Evolutionary conservation across 2,888 invertebrate species (phyloP).

Genomic region (Cantharis flavilabris): DNA sequence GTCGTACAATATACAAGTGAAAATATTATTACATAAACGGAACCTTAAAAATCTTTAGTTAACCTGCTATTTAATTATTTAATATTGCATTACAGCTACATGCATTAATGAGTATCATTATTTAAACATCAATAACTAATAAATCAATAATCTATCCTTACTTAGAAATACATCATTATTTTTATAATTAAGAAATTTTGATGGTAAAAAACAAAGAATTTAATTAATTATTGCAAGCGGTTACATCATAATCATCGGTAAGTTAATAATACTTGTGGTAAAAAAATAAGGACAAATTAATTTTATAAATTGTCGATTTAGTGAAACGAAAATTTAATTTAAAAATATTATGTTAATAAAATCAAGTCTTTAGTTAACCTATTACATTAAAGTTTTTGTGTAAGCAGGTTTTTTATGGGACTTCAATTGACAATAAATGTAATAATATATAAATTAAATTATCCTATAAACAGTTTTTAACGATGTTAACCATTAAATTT

Average conservation of each 20-base stretch:
- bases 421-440: not conserved
- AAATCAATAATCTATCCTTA: not conserved
- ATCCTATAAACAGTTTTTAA: not conserved
- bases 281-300: not conserved
- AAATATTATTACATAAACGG: constrained; percentile 7
- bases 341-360: not conserved
- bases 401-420: not conserved
- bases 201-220: not conserved
- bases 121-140: not conserved
- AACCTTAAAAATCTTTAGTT: not conserved
- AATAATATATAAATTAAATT: not conserved
- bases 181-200: not conserved
- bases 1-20: constrained; percentile 8
- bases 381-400: not conserved
- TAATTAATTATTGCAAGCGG: not conserved
- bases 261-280: not conserved
- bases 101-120: constrained; percentile 3
- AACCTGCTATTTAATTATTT: constrained; percentile 4
- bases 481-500: not conserved
- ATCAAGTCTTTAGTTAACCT: not conserved
- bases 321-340: not conserved
- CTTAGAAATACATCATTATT: not conserved
- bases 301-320: not conserved
- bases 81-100: not conserved
- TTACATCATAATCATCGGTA: not conserved